Evolutionary conservation across 2,888 invertebrate genomes (phyloP).

Genomic region (Julus scandinavius): DNA sequence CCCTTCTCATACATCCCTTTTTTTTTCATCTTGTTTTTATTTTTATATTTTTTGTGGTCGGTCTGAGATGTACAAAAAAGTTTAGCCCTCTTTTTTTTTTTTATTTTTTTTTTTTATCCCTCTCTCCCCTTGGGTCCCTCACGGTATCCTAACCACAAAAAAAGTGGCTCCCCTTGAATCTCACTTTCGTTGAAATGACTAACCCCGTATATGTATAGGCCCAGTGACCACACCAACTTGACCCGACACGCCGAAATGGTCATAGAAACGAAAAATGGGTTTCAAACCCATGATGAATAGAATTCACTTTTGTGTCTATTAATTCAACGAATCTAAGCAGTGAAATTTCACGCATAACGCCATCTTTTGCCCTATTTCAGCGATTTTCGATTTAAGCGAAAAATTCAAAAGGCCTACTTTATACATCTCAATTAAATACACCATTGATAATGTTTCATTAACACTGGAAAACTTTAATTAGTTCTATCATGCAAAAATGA

Average conservation of each 20-base stretch:
- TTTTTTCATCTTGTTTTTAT: conserved; percentile 49
- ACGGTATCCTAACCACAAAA: conserved; percentile 20
- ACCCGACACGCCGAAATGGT: conserved; percentile 1
- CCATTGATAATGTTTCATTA: too few relatives aligned
- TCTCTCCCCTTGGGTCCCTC: not conserved
- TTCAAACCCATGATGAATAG: not conserved
- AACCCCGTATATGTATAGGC: not conserved
- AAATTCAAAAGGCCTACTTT: not conserved
- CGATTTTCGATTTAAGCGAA: conserved; percentile 11
- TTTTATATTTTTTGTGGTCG: conserved; percentile 40
- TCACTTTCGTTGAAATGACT: conserved; percentile 43
- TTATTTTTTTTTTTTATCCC: not conserved
- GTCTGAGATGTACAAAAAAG: conserved; percentile 37
- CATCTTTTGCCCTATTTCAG: not conserved
- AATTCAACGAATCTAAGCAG: not conserved
- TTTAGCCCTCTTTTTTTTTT: not conserved
- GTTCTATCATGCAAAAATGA: too few relatives aligned
- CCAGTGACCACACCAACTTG: conserved; percentile 40
- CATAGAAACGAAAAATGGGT: not conserved
- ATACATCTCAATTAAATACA: too few relatives aligned
- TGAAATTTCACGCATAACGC: not conserved
- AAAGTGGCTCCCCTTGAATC: conserved; percentile 40
- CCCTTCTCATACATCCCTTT: conserved; percentile 48
- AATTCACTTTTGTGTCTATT: not conserved
- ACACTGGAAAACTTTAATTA: too few relatives aligned